Base-by-base conservation (phyloP, 2,888 invertebrate species). In the Phanerotoma sp. region DNA sequence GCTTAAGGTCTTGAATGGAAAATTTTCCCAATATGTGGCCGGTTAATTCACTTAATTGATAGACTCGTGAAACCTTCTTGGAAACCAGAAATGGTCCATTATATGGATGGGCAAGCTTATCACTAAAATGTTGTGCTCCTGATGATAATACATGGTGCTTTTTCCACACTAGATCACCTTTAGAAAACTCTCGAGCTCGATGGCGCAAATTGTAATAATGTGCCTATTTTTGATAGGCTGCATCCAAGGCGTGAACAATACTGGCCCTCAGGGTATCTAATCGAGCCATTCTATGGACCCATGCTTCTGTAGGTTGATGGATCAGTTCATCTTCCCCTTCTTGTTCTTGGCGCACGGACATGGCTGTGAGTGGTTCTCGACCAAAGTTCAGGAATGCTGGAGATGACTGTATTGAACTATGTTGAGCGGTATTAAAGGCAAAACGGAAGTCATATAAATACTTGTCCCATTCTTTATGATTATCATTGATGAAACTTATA, bases 381-480 rank as follows among this genome's bases (percentile, higher is more conserved):
- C 58, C 63, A 15, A 62, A 46, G 28, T 62, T 62, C 0, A 62
- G 38, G 33, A 61, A 65, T 1, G 58, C 62, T 0, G 66, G 66
- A 0, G 55, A 55, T 3, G 48, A 42, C 7, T 56, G 55, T 0
- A 62, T 48, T 1, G 58, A 60, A 3, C 57, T 53, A 15, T 62
- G 62, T 3, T 35, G 35, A 0, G 64, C 58, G 0, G 66, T 64
- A 20, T 62, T 54, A 4, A 60, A 18, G 5, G 68, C 48, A 7
- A 57, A 59, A 1, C 46, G 22, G n/a, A 61, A 44, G 4, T 61
- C 52, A 0, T 10, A 6, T 2, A 56, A 15, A n/a, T 58, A 49
- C 6, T 28, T 21, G 30, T 61, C 58, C 57, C 58, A 62, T 10
- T 49, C 35, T 3, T 45, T 45, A 16, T 62, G 58, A 28, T 60